phyloP scores from a whole-genome alignment of 2,888 invertebrate species.

The Ectobius pallidus region DNA sequence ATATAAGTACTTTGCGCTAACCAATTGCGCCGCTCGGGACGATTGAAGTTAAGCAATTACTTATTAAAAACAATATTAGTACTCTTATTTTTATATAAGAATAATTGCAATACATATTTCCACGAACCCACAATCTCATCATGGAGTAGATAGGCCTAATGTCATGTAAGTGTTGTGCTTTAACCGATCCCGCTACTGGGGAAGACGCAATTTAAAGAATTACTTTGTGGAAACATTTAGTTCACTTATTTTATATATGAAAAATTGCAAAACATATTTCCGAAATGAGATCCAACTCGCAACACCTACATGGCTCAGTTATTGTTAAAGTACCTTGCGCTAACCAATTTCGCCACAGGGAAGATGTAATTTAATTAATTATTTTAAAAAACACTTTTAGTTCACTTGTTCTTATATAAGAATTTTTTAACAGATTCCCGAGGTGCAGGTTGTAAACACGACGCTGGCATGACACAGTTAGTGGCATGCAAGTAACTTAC shows the following conservation, averaged over 20 bases:
- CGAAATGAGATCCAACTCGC: conserved; percentile 99
- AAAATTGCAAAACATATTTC: conserved; percentile 59
- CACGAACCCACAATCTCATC: conserved; percentile 99
- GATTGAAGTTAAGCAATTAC: no score
- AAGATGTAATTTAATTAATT: no score
- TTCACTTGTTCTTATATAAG: no score
- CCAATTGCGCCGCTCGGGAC: conserved; percentile 43
- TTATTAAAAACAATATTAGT: no score
- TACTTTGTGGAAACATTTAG: no score
- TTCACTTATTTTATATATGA: no score
- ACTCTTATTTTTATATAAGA: no score
- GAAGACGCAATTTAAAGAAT: no score
- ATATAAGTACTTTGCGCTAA: conserved; percentile 44
- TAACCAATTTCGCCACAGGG: conserved; percentile 44
- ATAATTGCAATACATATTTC: no score
- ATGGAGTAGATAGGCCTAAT: conserved; percentile 77
- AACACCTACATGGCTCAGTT: conserved; percentile 95
- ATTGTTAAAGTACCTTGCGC: conserved; percentile 43
- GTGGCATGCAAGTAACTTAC: conserved; percentile 43
- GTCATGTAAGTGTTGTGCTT: conserved; percentile 43
- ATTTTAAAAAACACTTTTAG: no score
- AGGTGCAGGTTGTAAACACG: conserved; percentile 99
- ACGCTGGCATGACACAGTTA: conserved; percentile 93
- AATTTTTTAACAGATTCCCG: conserved; percentile 70
- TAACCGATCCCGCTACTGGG: conserved; percentile 43